These are phyloP conservation scores for Tenrec ecaudatus DNA, from an alignment of 2,113 vertebrate genomes.

Conservation along the genomic window DNA sequence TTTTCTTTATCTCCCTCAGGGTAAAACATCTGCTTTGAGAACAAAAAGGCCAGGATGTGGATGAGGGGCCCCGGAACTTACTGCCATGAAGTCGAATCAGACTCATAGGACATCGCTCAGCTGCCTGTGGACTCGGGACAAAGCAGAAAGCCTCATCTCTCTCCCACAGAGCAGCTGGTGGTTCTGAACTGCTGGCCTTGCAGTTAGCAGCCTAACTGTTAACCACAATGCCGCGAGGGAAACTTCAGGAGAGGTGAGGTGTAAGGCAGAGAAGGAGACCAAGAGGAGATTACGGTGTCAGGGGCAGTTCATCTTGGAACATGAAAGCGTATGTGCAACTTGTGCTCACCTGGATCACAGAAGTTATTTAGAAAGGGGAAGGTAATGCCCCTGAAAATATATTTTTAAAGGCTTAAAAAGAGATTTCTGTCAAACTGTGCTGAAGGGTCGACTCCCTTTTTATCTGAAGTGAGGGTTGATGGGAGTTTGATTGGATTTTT, in stretches of 20 bases:
- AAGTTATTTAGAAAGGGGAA: constrained; percentile 22
- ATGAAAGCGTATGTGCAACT: not conserved
- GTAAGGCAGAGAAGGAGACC: not conserved
- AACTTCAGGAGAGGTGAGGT: not conserved
- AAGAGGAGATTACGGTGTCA: not conserved
- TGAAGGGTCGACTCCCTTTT: constrained; percentile 23
- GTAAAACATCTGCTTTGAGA: not conserved
- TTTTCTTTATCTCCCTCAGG: not conserved
- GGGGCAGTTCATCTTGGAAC: not conserved
- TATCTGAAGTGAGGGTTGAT: not conserved
- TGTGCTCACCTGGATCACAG: constrained; percentile 5
- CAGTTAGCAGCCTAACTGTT: too few species aligned
- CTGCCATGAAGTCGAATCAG: too few species aligned
- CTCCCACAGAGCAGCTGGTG: too few species aligned
- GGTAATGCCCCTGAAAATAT: not conserved
- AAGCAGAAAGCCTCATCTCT: too few species aligned
- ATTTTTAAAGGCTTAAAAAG: constrained; percentile 47
- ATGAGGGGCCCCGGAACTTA: too few species aligned
- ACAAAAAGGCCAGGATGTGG: not conserved
- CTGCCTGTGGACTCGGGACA: too few species aligned
- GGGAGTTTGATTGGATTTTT: constrained; percentile 48
- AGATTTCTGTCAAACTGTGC: not conserved
- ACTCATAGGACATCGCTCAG: too few species aligned
- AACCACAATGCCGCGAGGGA: too few species aligned
- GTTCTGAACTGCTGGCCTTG: too few species aligned